phyloP scores from a whole-genome alignment of 2,113 vertebrate genomes.

The Vulpes ferrilata region DNA sequence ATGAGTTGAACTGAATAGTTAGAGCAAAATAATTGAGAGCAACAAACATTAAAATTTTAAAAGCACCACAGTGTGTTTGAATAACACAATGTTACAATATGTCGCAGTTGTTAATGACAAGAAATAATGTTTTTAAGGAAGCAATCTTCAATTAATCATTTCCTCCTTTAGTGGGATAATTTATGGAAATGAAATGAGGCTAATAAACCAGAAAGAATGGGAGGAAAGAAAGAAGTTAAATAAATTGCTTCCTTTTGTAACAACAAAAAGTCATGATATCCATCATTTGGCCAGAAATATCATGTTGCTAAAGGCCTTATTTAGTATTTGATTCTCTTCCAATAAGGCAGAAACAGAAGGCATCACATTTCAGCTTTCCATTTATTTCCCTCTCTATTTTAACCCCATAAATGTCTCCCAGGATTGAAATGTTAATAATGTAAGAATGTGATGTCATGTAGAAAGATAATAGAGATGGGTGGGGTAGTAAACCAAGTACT shows the following conservation, averaged over 20 bases:
- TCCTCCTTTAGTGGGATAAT: conserved; percentile 88
- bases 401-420: conserved; percentile 82
- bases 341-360: conserved; percentile 81
- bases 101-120: conserved; percentile 88
- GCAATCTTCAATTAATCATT: conserved; percentile 90
- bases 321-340: conserved; percentile 86
- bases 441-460: conserved; percentile 8
- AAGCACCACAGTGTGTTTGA: conserved; percentile 83
- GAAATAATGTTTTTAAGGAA: conserved; percentile 89
- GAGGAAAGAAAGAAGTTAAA: conserved; percentile 87
- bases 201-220: conserved; percentile 86
- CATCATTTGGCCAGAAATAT: conserved; percentile 87
- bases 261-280: conserved; percentile 88
- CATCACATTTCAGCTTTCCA: conserved; percentile 83
- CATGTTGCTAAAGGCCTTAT: conserved; percentile 85
- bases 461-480: conserved; percentile 61
- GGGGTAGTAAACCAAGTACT: conserved; percentile 30
- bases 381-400: conserved; percentile 80
- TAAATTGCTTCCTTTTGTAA: conserved; percentile 91
- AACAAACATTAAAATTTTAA: conserved; percentile 85
- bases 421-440: conserved; percentile 72
- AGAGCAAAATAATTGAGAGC: conserved; percentile 77
- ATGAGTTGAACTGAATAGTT: conserved; percentile 78
- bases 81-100: conserved; percentile 83
- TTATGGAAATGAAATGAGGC: conserved; percentile 89